Conservation (phyloP, 30 jellyfish, hydroid and myxozoan species). For the Calvadosia cruxmelitensis region DNA sequence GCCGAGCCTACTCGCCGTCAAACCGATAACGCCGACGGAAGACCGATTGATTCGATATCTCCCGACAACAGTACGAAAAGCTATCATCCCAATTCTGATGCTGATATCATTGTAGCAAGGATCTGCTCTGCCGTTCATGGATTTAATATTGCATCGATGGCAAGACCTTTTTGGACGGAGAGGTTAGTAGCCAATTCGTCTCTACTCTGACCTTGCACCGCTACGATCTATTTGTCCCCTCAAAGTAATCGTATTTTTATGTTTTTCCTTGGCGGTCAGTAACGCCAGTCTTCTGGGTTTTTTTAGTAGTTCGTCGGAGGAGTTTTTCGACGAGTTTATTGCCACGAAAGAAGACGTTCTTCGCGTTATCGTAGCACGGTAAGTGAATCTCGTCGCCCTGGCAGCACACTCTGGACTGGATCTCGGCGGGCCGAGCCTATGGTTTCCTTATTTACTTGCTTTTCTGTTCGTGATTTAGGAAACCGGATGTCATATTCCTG, state of each 20-base stretch:
- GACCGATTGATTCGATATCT: neutral
- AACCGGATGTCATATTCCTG: slow-evolving; percentile 60
- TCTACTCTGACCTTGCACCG: too few species aligned
- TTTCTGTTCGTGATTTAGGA: slow-evolving; percentile 34
- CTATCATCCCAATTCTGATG: slow-evolving; percentile 8
- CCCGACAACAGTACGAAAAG: neutral
- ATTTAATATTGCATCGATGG: slow-evolving; percentile 33
- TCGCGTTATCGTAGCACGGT: slow-evolving; percentile 84
- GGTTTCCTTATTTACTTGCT: too few species aligned
- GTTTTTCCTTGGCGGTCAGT: too few species aligned
- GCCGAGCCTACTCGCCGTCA: too few species aligned
- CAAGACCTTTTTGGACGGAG: slow-evolving; percentile 45
- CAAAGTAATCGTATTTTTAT: neutral
- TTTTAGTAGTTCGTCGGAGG: neutral
- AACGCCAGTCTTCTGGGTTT: neutral
- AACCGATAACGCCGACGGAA: neutral
- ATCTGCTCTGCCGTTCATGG: slow-evolving; percentile 86
- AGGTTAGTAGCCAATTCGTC: neutral
- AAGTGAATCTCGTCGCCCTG: neutral
- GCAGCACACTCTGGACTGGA: neutral
- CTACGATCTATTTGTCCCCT: too few species aligned
- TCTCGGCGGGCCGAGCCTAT: neutral
- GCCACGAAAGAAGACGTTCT: slow-evolving; percentile 54
- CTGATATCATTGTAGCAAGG: slow-evolving; percentile 60
- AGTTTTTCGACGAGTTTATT: slow-evolving; percentile 35